phyloP scores from a whole-genome alignment of 2,113 vertebrate genomes.

The Chaetura pelagica region DNA sequence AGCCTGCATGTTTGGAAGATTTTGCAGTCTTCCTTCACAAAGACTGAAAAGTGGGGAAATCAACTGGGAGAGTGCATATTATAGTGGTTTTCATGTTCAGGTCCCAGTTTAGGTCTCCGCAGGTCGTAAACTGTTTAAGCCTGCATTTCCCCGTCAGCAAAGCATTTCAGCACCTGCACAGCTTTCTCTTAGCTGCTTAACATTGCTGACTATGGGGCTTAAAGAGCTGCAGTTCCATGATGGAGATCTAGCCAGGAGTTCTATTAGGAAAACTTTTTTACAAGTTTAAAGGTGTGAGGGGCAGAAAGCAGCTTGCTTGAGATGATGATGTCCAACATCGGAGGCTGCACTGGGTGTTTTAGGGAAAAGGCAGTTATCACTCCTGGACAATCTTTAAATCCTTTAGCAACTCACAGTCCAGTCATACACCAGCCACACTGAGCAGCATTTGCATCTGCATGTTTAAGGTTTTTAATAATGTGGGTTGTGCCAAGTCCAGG shows the following conservation, averaged over 20 bases:
- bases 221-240: not conserved
- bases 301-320: not conserved
- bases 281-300: not conserved
- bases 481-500: not conserved
- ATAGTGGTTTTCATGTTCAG: not conserved
- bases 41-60: not conserved
- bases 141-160: constrained; percentile 43
- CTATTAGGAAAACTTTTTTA: not conserved
- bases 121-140: constrained; percentile 18
- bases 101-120: not conserved
- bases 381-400: not conserved
- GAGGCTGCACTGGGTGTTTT: not conserved
- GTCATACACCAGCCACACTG: not conserved
- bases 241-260: not conserved
- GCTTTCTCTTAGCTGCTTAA: not conserved
- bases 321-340: not conserved
- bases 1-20: not conserved
- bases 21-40: not conserved
- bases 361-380: not conserved
- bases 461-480: not conserved
- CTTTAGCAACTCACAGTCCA: not conserved
- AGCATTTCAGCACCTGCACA: not conserved
- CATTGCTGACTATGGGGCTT: not conserved
- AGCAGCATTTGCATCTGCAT: not conserved
- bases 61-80: not conserved